Evolutionary conservation across 2,113 vertebrate genomes (phyloP).

Genomic region (Gorsachius goisagi): DNA sequence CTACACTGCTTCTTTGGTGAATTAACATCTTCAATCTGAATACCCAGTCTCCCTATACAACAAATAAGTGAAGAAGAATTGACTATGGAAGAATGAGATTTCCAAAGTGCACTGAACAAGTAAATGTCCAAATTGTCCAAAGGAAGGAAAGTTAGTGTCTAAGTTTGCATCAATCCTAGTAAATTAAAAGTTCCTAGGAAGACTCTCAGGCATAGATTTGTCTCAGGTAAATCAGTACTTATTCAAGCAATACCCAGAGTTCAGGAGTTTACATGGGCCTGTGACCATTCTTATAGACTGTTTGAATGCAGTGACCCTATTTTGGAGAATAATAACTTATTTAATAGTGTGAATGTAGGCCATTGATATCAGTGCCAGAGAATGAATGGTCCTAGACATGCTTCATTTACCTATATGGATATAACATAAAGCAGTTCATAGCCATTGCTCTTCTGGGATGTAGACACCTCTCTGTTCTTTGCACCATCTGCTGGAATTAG

Average conservation of each 20-base stretch:
- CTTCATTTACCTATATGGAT: background rate
- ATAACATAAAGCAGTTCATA: background rate
- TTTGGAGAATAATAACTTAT: background rate
- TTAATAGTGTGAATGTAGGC: background rate
- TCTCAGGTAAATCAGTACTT: background rate
- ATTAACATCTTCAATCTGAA: background rate
- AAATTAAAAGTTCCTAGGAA: background rate
- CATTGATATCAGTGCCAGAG: background rate
- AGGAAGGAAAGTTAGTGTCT: background rate
- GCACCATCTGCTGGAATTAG: background rate
- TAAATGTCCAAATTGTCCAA: background rate
- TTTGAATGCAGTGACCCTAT: background rate
- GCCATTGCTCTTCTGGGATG: background rate
- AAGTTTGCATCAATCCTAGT: background rate
- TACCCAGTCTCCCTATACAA: background rate
- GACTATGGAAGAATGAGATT: background rate
- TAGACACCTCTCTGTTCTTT: background rate
- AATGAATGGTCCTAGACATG: background rate
- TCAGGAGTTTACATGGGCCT: background rate
- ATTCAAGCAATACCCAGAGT: background rate
- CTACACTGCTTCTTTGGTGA: background rate
- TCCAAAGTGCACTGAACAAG: background rate
- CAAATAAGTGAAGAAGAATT: background rate
- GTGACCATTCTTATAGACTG: background rate
- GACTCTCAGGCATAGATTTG: background rate